Evolutionary conservation across 2,113 vertebrate genomes (phyloP).

Genomic region (Mustela nigripes): DNA sequence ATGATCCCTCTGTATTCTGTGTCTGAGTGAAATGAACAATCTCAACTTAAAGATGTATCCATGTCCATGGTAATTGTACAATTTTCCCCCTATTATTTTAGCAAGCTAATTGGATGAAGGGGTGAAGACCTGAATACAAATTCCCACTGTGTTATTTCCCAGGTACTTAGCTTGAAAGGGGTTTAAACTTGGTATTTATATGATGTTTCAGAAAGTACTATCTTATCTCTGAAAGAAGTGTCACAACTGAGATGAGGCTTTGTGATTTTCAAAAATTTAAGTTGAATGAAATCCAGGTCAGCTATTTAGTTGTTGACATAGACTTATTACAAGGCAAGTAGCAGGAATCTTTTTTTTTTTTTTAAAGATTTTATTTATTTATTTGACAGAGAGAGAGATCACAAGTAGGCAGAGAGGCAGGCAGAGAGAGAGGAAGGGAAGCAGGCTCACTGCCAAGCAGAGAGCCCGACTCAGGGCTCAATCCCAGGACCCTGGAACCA

Average conservation of each 20-base stretch:
- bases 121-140: conserved; percentile 42
- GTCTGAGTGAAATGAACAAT: conserved; percentile 17
- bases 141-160: neutral
- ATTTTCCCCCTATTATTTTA: neutral
- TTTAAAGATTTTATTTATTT: no score
- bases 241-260: neutral
- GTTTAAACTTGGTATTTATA: conserved; percentile 42
- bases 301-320: conserved; percentile 34
- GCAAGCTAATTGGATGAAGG: conserved; percentile 25
- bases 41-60: neutral
- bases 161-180: neutral
- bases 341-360: neutral
- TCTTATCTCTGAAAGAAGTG: conserved; percentile 43
- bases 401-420: no score
- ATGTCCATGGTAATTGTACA: neutral
- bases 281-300: conserved; percentile 20
- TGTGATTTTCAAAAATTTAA: conserved; percentile 9
- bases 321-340: conserved; percentile 12
- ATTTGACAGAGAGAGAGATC: no score
- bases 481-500: no score
- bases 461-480: no score
- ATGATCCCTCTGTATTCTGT: conserved; percentile 22
- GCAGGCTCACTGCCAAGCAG: no score
- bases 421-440: no score
- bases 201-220: neutral